These are phyloP conservation scores for Pituophis catenifer DNA, from an alignment of 2,113 vertebrate species.

Conservation along the genomic window DNA sequence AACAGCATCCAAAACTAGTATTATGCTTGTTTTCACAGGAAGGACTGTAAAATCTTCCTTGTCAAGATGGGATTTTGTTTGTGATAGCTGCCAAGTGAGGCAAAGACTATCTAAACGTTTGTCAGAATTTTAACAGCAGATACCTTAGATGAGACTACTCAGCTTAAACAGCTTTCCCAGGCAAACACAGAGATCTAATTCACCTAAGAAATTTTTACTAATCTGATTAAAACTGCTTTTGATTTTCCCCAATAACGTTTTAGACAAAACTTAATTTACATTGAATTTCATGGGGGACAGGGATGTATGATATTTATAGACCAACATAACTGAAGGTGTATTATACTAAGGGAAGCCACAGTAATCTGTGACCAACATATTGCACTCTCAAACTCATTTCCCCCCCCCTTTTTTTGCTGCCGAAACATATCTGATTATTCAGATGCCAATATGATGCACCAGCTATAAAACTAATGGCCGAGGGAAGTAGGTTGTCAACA, in stretches of 20 bases:
- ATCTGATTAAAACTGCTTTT: neutral
- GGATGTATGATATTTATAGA: neutral
- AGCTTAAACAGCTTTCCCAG: neutral
- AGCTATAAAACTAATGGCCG: constrained; percentile 34
- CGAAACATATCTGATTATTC: constrained; percentile 45
- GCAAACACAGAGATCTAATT: neutral
- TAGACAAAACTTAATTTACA: neutral
- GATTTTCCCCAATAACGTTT: neutral
- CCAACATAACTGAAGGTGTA: neutral
- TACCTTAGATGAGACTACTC: neutral
- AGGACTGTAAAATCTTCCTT: neutral
- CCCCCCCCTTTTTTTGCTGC: constrained; percentile 27
- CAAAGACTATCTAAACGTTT: neutral
- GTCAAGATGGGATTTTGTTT: neutral
- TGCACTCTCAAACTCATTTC: neutral
- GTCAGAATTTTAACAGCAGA: neutral
- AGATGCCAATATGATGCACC: constrained; percentile 43
- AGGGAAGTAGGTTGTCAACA: constrained; percentile 40
- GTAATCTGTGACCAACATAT: neutral
- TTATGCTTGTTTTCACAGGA: neutral
- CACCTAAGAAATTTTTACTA: neutral
- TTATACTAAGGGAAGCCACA: neutral
- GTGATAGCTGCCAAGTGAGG: neutral
- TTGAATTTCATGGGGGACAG: neutral
- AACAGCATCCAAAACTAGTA: neutral